phyloP scores from a whole-genome alignment of 1,140 invertebrate genomes.

The Helicoverpa armigera region DNA sequence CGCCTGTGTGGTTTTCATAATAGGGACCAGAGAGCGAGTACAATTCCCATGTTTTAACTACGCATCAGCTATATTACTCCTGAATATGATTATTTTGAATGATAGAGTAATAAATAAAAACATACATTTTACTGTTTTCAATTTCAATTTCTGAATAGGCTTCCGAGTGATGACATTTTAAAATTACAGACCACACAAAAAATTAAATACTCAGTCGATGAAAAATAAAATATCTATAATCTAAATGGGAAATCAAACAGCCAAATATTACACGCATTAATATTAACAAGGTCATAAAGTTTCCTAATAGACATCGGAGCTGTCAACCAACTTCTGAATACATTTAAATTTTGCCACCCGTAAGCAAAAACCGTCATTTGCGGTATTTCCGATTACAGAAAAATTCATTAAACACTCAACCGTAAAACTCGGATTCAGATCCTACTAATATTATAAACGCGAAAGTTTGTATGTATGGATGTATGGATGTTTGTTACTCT shows the following conservation, averaged over 20 bases:
- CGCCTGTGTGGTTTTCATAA: background rate
- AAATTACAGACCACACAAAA: background rate
- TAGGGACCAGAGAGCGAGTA: no score
- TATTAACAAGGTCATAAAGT: slow-evolving; percentile 32
- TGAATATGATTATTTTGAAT: no score
- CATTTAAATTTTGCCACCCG: slow-evolving; percentile 47
- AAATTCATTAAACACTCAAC: slow-evolving; percentile 69
- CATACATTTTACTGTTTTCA: no score
- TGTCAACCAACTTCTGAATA: background rate
- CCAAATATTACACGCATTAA: slow-evolving; percentile 26
- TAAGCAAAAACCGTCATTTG: slow-evolving; percentile 60
- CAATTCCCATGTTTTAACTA: no score
- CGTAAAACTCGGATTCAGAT: slow-evolving; percentile 62
- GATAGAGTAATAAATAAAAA: no score
- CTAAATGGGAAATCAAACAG: slow-evolving; percentile 32
- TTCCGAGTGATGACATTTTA: background rate
- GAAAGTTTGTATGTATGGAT: no score
- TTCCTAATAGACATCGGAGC: slow-evolving; percentile 10
- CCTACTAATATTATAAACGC: no score
- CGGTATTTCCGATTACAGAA: slow-evolving; percentile 79
- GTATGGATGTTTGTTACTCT: no score
- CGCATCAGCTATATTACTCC: no score
- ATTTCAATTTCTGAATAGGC: no score
- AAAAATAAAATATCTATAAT: slow-evolving; percentile 12
- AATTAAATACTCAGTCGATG: background rate